Evolutionary conservation across 2,888 invertebrate species (phyloP).

Genomic region (Keiferia lycopersicella): DNA sequence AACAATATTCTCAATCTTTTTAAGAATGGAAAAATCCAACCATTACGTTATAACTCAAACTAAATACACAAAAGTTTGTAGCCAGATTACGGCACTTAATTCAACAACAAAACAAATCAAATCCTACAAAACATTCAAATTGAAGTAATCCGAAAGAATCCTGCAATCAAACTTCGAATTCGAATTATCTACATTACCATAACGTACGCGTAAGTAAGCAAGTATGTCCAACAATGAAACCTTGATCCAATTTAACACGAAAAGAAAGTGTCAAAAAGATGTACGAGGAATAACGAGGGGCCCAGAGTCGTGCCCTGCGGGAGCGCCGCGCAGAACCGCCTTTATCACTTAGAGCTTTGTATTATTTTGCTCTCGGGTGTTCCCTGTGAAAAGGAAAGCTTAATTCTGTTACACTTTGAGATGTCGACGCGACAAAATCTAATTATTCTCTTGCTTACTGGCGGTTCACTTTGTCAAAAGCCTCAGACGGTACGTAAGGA

Average conservation of each 20-base stretch:
- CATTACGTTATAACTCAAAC: not conserved
- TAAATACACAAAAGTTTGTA: not conserved
- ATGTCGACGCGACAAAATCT: constrained; percentile 77
- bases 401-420: constrained; percentile 80
- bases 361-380: constrained; percentile 74
- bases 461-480: constrained; percentile 74
- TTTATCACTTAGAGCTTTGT: constrained; percentile 77
- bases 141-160: constrained; percentile 43
- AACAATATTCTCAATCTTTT: too few species aligned
- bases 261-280: constrained; percentile 63
- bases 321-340: constrained; percentile 60
- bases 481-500: constrained; percentile 55
- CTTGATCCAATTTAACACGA: constrained; percentile 64
- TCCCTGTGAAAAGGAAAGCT: constrained; percentile 74
- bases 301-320: constrained; percentile 63
- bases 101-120: constrained; percentile 28
- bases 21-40: too few species aligned
- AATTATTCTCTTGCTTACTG: constrained; percentile 68
- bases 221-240: constrained; percentile 55
- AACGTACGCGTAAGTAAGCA: constrained; percentile 43
- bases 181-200: constrained; percentile 59
- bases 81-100: constrained; percentile 20
- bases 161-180: constrained; percentile 55
- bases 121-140: constrained; percentile 26
- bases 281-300: constrained; percentile 62